These are phyloP conservation scores for Circaetus gallicus DNA, from an alignment of 2,113 vertebrate genomes.

Conservation along the genomic window DNA sequence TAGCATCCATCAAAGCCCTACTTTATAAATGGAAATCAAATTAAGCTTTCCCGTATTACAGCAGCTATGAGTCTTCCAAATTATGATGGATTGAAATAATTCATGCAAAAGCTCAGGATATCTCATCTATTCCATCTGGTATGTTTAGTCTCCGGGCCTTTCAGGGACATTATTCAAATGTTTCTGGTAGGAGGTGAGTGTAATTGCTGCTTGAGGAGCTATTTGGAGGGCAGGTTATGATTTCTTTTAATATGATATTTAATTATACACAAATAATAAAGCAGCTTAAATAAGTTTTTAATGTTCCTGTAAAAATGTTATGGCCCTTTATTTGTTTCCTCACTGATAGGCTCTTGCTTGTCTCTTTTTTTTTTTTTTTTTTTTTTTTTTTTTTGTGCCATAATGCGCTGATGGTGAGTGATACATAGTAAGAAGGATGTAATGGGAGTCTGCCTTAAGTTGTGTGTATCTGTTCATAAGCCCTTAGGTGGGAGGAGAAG, in stretches of 20 bases:
- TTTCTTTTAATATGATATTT: slow-evolving; percentile 52
- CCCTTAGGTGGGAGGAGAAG: background rate
- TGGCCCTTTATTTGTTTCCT: background rate
- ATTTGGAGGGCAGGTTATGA: background rate
- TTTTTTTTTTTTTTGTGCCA: background rate
- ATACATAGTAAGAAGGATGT: background rate
- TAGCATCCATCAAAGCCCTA: slow-evolving; percentile 39
- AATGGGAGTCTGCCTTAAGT: background rate
- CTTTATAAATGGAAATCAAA: slow-evolving; percentile 52
- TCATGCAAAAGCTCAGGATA: slow-evolving; percentile 38
- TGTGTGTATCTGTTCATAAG: background rate
- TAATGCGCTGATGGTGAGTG: background rate
- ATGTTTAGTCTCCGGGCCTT: slow-evolving; percentile 24
- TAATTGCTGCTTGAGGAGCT: slow-evolving; percentile 28
- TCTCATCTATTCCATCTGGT: slow-evolving; percentile 48
- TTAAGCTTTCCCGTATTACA: slow-evolving; percentile 47
- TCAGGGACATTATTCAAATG: slow-evolving; percentile 36
- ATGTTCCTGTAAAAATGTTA: background rate
- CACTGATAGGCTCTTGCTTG: background rate
- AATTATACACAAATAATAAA: slow-evolving; percentile 33
- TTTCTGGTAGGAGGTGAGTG: slow-evolving; percentile 14
- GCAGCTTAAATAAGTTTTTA: background rate
- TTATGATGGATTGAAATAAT: slow-evolving; percentile 62
- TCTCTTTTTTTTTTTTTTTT: background rate
- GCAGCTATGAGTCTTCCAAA: slow-evolving; percentile 47